Evolutionary conservation across 2,888 invertebrate species (phyloP), one percentile per base, ranked within the genome.

Genomic region (Tiphia femorata): DNA sequence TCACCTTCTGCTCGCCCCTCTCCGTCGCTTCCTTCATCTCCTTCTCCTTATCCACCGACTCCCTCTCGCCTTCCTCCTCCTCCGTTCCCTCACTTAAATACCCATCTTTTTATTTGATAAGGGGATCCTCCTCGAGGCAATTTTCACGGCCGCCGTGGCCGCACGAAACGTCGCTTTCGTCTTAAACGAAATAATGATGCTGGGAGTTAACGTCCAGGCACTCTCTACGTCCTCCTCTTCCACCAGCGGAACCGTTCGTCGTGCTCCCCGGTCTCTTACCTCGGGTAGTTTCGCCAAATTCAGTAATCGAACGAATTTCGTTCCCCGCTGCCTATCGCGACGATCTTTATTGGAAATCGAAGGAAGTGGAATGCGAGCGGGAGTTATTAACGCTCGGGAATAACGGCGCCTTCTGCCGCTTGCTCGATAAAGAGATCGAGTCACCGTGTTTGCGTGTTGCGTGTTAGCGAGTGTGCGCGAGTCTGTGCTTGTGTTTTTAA

Each of bases 101-200:
- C 51, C 59, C 68, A 58, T 68, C 72, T 65, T 72, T 72, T 70
- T 68, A 68, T 70, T 72, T 67, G 70, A 70, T 70, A 70, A 71
- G 69, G 62, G 62, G 62, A 69, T 58, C 50, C 69, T 61, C 54
- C 70, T 66, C 56, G 54, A 57, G 61, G 70, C 63, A 66, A 70
- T 70, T 69, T 72, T 66, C 70, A 65, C 63, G 59, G 65, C 64
- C 70, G 56, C 64, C 64, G 56, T 46, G 57, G 58, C 63, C 52
- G 64, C 67, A 58, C 64, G 61, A 54, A 69, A 64, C 71, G 52
- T 67, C 64, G 57, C 64, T 69, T 69, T 67, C 69, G 61, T 59
- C 71, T 64, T 69, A 64, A 70, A 69, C 61, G 71, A 69, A 70
- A 69, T 69, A 69, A 69, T 64, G 67, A 67, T 56, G 58, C 49